Percentiles rank a stretch among this genome's conserved stretches.
phyloP scores from a whole-genome alignment of 2,113 vertebrate species.

The Centrocercus urophasianus region DNA sequence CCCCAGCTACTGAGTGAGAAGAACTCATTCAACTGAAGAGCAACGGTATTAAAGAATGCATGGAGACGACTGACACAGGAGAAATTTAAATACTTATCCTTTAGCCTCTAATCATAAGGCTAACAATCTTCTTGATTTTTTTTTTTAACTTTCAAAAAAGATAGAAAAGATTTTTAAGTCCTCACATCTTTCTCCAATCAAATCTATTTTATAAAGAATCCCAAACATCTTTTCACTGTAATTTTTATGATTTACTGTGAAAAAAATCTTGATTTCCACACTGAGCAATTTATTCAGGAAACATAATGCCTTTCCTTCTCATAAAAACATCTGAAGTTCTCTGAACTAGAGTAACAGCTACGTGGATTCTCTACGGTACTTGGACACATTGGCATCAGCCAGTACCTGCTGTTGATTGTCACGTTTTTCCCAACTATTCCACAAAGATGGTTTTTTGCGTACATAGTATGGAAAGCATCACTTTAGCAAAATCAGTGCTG shows the following conservation, averaged over 20 bases:
- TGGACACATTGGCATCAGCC: conserved; percentile 7
- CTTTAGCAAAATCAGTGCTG: neutral
- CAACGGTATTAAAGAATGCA: neutral
- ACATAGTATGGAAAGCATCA: neutral
- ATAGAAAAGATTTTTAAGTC: neutral
- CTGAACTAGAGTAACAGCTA: neutral
- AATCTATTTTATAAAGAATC: neutral
- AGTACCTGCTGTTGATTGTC: neutral
- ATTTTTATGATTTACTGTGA: neutral
- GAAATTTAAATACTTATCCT: neutral
- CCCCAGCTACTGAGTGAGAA: neutral
- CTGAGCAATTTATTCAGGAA: neutral
- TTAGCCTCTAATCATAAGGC: neutral
- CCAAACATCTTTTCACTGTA: neutral
- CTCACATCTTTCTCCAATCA: neutral
- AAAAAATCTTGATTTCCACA: neutral
- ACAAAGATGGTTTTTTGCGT: conserved; percentile 6
- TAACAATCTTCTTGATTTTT: neutral
- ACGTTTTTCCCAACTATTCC: conserved; percentile 33
- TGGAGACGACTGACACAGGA: neutral
- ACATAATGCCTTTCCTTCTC: neutral
- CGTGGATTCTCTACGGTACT: neutral
- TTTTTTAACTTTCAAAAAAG: neutral
- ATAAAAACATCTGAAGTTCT: neutral
- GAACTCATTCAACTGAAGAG: neutral